phyloP scores from a whole-genome alignment of 2,797 vertebrate species.

The Sarcoramphus papa region DNA sequence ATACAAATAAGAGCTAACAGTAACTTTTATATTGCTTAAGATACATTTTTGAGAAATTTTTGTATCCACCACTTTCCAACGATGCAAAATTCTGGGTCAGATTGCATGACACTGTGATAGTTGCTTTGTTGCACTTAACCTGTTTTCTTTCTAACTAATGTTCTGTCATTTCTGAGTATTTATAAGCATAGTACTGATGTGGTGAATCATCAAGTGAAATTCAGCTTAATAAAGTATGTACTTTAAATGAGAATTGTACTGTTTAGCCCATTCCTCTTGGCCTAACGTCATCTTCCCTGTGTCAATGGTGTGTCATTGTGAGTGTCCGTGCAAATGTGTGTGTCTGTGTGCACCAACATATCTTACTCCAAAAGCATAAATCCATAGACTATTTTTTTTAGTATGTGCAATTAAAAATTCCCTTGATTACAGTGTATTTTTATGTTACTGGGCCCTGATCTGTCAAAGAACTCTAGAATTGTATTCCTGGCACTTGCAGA shows the following conservation, averaged over 20 bases:
- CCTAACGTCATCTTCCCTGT: background rate
- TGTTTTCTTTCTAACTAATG: background rate
- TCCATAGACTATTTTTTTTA: background rate
- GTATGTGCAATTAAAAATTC: background rate
- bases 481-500: background rate
- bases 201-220: background rate
- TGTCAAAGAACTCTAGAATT: background rate
- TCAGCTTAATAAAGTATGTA: background rate
- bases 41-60: background rate
- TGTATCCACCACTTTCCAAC: background rate
- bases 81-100: background rate
- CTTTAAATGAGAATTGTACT: background rate
- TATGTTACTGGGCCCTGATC: background rate
- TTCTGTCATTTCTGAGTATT: background rate
- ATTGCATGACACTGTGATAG: background rate
- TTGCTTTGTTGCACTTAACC: background rate
- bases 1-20: background rate
- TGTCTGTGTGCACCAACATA: background rate
- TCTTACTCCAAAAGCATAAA: background rate
- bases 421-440: background rate
- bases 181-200: background rate
- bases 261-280: background rate
- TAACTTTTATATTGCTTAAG: background rate
- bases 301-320: background rate
- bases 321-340: background rate